phyloP scores from a whole-genome alignment of 2,888 invertebrate species.

The Drosophila kokeensis region DNA sequence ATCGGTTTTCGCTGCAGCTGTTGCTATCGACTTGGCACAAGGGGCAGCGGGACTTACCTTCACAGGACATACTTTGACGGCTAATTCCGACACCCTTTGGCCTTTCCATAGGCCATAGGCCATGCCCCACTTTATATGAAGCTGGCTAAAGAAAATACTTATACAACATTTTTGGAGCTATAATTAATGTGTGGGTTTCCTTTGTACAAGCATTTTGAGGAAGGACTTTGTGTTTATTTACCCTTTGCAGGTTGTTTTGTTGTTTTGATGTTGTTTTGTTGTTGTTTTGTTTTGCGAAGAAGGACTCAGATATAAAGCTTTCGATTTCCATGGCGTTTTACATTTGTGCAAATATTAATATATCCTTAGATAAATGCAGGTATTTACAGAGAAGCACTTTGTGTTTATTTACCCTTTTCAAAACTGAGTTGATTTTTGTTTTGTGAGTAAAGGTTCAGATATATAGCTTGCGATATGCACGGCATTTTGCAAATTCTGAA shows the following conservation, averaged over 20 bases:
- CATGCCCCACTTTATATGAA: background rate
- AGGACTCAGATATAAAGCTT: no score
- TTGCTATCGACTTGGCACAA: background rate
- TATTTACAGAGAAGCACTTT: no score
- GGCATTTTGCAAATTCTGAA: no score
- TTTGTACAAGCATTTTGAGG: background rate
- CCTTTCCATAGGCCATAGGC: background rate
- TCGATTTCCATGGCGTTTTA: no score
- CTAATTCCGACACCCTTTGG: background rate
- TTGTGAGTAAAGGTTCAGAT: background rate
- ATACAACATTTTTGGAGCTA: background rate
- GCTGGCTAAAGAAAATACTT: background rate
- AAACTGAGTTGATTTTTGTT: background rate
- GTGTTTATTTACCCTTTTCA: background rate
- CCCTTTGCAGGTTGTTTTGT: background rate
- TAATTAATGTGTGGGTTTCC: background rate
- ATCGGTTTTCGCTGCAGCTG: background rate
- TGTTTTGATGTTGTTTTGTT: background rate
- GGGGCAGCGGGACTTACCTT: background rate
- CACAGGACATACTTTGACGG: background rate
- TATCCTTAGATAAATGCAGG: no score
- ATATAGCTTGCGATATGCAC: no score
- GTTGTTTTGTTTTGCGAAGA: background rate
- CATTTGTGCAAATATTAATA: no score
- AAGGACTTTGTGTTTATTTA: conserved; percentile 18